Evolutionary conservation across 2,113 vertebrate genomes (phyloP), one percentile per base, ranked within the genome.

Genomic region (Oxyruncus cristatus): DNA sequence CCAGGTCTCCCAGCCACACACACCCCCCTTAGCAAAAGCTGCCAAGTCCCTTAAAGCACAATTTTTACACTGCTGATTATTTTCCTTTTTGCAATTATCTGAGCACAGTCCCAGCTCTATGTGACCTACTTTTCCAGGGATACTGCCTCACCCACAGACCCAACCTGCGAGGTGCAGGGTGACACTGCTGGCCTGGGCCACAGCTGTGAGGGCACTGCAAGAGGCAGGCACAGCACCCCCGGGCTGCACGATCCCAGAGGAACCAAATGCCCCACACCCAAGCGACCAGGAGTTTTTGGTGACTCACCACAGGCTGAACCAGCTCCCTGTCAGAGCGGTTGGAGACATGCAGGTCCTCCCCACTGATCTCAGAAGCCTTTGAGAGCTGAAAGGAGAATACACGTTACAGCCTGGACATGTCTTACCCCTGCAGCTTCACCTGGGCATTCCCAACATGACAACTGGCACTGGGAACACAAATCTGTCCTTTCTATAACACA

Each of bases 341-440:
- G 12, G 97, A 98, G 24, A 39, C 42, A 1, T 59, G 85, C 8
- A 79, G n/a, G 12, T 95, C 97, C 74, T 98, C 97, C 58, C 97
- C 93, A 1, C 96, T 98, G 67, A 44, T 46, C 50, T 97, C 90
- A 0, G 95, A 98, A 15, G 90, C 97, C 98, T 98, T 95, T 2
- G 96, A 93, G 83, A 84, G 97, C 49, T 66, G 55, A 61, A 56
- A 67, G 85, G 23, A 63, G 55, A 94, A 94, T 1, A 2, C 0
- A 11, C 2, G 0, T 92, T 32, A 65, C 6, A 83, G 47, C 21
- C 50, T 55, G 82, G 1, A 7, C 11, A 0, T 0, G 3, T 30
- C 21, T 24, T 2, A 20, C 2, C 32, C 55, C 74, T 12, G 39
- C 77, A 19, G 39, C 49, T 37, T 15, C 86, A 32, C 37, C 53